Conservation (phyloP, 2,888 invertebrate genomes). For the Xanthia togata region DNA sequence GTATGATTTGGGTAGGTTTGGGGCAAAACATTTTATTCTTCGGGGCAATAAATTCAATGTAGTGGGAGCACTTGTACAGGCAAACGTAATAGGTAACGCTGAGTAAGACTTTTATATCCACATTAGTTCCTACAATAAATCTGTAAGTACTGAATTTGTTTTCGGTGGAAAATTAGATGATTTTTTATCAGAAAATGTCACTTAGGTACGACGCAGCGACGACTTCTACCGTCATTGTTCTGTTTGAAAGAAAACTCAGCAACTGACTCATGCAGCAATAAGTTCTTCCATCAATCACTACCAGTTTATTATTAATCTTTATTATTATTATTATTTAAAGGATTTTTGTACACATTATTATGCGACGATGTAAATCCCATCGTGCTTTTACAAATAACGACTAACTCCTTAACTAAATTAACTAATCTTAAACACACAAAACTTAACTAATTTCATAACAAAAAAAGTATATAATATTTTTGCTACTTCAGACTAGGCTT, state of each 20-base stretch:
- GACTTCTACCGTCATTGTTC: neutral
- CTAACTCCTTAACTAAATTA: too few species aligned
- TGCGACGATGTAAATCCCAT: too few species aligned
- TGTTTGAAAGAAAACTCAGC: neutral
- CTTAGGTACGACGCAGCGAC: neutral
- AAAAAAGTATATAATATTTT: too few species aligned
- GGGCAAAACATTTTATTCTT: conserved; percentile 46
- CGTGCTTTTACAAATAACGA: too few species aligned
- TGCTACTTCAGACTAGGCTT: too few species aligned
- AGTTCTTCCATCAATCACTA: neutral
- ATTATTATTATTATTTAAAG: too few species aligned
- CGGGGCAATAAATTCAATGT: conserved; percentile 39
- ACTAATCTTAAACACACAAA: too few species aligned
- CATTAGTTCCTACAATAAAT: conserved; percentile 28
- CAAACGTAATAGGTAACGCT: conserved; percentile 34
- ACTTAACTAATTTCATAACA: too few species aligned
- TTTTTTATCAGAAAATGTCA: neutral
- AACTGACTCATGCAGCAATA: neutral
- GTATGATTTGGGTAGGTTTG: conserved; percentile 60
- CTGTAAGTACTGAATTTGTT: conserved; percentile 18
- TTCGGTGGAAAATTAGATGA: neutral
- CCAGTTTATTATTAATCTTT: too few species aligned
- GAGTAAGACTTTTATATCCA: conserved; percentile 35
- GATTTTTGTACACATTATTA: too few species aligned
- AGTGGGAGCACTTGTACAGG: conserved; percentile 43